Evolutionary conservation across 1,140 invertebrate species (phyloP).

Genomic region (Anastrepha obliqua): DNA sequence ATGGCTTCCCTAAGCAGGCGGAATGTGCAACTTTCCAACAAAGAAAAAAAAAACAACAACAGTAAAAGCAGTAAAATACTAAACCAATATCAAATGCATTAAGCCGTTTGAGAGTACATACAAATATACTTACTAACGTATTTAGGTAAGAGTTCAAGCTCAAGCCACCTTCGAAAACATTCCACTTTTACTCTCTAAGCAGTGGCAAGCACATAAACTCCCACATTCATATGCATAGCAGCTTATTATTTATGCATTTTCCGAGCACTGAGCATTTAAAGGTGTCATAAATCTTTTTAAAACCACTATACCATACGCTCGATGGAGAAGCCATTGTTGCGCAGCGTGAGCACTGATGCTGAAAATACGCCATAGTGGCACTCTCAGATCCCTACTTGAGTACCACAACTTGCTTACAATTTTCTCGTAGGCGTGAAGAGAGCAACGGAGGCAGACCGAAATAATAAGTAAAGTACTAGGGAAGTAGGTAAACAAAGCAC

Average conservation of each 20-base stretch:
- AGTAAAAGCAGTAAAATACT: no score
- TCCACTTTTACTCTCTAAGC: no score
- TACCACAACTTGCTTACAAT: constrained; percentile 21
- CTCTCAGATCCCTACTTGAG: background rate
- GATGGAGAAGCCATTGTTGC: background rate
- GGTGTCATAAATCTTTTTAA: constrained; percentile 20
- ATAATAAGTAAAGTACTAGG: background rate
- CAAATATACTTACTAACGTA: no score
- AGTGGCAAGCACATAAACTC: no score
- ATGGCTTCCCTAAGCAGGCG: no score
- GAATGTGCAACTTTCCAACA: no score
- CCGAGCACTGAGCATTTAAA: constrained; percentile 23
- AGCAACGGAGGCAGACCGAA: no score
- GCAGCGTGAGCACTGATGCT: background rate
- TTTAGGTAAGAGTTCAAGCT: no score
- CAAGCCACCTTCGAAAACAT: no score
- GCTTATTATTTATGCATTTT: constrained; percentile 35
- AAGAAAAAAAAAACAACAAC: no score
- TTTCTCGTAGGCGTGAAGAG: background rate
- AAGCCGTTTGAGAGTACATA: no score
- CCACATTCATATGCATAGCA: background rate
- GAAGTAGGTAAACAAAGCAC: background rate
- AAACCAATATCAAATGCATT: no score
- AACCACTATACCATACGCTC: background rate
- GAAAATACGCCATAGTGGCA: background rate